These are phyloP conservation scores for Bambusicola thoracicus DNA, from an alignment of 2,113 vertebrate genomes.

Conservation along the genomic window DNA sequence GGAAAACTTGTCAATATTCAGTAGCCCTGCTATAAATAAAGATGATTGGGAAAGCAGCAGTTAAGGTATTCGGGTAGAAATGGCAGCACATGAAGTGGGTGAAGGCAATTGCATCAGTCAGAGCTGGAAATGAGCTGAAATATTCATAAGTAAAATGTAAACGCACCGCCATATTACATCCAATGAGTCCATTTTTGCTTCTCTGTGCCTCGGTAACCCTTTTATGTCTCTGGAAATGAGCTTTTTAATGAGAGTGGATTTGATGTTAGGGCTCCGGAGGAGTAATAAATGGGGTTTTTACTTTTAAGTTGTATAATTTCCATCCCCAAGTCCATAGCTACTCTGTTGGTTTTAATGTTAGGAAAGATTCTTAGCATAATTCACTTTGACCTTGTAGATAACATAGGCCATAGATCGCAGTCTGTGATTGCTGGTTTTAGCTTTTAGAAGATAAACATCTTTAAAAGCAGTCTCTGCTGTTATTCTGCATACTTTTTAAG, in stretches of 20 bases:
- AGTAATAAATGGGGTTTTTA: background rate
- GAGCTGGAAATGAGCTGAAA: background rate
- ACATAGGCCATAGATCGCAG: background rate
- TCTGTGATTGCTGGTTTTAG: background rate
- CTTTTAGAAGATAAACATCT: background rate
- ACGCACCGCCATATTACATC: background rate
- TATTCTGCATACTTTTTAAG: background rate
- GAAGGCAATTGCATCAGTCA: background rate
- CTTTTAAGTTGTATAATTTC: background rate
- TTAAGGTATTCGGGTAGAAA: background rate
- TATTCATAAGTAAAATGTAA: background rate
- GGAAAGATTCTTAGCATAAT: background rate
- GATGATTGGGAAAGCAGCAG: background rate
- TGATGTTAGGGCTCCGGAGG: background rate
- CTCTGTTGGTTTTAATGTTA: background rate
- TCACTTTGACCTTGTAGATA: background rate
- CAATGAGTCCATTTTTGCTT: background rate
- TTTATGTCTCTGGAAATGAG: background rate
- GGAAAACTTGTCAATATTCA: background rate
- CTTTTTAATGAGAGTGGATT: background rate
- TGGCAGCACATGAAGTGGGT: background rate
- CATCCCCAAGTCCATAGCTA: accelerated
- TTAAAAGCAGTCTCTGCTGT: background rate
- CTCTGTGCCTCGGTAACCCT: background rate
- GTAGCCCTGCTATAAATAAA: background rate